A percentile compares a stretch with the other conserved stretches of the same genome.
These are phyloP conservation scores for Eriocheir sinensis DNA, from an alignment of 1,140 invertebrate genomes.

Conservation along the genomic window DNA sequence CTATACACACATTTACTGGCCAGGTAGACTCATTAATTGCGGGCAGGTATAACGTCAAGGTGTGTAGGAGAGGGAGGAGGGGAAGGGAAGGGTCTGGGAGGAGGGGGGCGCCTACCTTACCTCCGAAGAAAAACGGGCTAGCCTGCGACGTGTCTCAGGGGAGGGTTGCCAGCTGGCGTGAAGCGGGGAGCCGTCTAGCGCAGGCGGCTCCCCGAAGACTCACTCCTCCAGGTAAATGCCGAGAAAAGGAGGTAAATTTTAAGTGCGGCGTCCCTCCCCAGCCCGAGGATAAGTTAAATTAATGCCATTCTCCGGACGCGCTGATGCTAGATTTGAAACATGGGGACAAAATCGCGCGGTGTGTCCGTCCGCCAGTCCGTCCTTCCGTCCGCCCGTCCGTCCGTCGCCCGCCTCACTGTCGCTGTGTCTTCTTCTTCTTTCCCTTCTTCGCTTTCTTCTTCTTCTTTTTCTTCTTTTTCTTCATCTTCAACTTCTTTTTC, in stretches of 20 bases:
- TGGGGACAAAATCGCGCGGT: not conserved
- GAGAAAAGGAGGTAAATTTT: constrained; percentile 18
- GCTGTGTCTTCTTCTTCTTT: no score
- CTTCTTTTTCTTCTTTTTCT: no score
- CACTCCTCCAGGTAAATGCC: not conserved
- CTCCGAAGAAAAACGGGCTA: not conserved
- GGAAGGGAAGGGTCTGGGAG: not conserved
- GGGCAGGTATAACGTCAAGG: constrained; percentile 45
- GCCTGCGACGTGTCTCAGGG: not conserved
- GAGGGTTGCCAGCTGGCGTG: not conserved
- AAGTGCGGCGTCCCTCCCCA: not conserved
- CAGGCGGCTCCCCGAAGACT: not conserved
- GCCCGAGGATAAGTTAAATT: not conserved
- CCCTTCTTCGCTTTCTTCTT: no score
- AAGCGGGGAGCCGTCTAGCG: not conserved
- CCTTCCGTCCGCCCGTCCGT: not conserved
- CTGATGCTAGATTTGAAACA: not conserved
- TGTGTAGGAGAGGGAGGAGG: not conserved
- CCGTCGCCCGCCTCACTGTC: no score
- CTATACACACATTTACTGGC: constrained; percentile 46
- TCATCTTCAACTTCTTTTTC: no score
- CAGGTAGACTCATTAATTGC: constrained; percentile 41
- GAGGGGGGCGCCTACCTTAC: not conserved
- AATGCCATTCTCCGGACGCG: not conserved
- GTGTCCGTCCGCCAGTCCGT: no score